Evolutionary conservation across 2,888 invertebrate genomes (phyloP), one percentile per base, ranked within the genome.

Genomic region (Cepaea hortensis): DNA sequence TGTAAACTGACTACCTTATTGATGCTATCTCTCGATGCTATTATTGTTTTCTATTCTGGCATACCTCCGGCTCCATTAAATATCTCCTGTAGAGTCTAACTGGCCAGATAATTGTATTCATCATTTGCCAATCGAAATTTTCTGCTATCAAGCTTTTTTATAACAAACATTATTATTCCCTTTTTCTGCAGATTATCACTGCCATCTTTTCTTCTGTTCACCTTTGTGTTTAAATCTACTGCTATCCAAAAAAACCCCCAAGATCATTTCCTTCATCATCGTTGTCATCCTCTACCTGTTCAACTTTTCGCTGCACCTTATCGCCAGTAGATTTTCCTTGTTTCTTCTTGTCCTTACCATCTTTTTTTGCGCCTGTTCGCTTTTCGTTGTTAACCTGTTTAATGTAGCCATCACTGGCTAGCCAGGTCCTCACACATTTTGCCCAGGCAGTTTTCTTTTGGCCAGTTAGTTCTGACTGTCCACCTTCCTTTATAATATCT

Each of bases 401-500:
- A n/a, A 84, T 62, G 46, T 84, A 84, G 15, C 84, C 84, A 73
- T 84, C 84, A 18, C 7, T 18, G n/a, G 65, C 4, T 15, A 84
- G 76, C 84, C 84, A 84, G 1, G 46, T 65, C 75, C 76, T 61
- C 62, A 84, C 84, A 75, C 50, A 61, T 20, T 62, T 75, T 18
- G 48, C 48, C 65, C 75, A 84, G 9, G 35, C 61, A 48, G 62
- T 76, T 46, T 73, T 75, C 65, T 76, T 84, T 23, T 48, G 46
- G 5, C 55, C 61, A n/a, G 55, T 84, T n/a, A 62, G 20, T 70
- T 81, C 73, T 35, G 84, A n/a, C 65, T 76, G 75, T 18, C 84
- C 84, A 4, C 84, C 46, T 65, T 84, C 84, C 48, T 76, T 84
- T 35, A 75, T 65, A n/a, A 84, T 84, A 65, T 84, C 84, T 84